Evolutionary conservation across 1,140 invertebrate genomes (phyloP).

Genomic region (Drosophila varians): DNA sequence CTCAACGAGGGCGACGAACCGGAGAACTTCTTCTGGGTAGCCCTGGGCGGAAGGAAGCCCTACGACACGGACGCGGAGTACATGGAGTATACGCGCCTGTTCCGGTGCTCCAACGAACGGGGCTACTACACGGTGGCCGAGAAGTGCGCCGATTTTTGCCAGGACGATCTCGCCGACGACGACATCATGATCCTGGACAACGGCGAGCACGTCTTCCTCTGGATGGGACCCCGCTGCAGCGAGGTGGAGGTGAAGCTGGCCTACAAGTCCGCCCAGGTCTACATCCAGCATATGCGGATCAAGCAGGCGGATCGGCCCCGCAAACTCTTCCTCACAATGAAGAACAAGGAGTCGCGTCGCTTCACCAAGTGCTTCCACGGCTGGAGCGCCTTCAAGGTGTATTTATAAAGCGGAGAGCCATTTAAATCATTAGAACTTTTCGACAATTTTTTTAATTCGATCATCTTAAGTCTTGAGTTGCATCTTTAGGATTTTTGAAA

Average conservation of each 20-base stretch:
- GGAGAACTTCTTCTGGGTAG: constrained; percentile 99
- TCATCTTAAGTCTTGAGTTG: neutral
- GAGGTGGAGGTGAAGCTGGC: constrained; percentile 99
- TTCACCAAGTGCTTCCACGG: constrained; percentile 99
- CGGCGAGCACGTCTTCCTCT: constrained; percentile 98
- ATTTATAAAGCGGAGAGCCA: constrained; percentile 24
- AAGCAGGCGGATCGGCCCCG: constrained; percentile 96
- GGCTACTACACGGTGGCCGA: constrained; percentile 99
- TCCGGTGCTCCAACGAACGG: constrained; percentile 99
- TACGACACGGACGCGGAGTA: constrained; percentile 96
- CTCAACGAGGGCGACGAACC: constrained; percentile 99
- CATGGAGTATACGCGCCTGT: constrained; percentile 97
- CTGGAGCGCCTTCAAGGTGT: constrained; percentile 87
- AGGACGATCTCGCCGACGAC: constrained; percentile 99
- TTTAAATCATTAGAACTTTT: neutral
- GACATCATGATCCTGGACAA: constrained; percentile 99
- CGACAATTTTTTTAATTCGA: neutral
- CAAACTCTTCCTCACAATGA: constrained; percentile 97
- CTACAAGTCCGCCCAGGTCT: constrained; percentile 99
- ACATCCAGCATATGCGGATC: constrained; percentile 98
- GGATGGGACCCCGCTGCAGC: constrained; percentile 97
- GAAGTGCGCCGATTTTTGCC: constrained; percentile 99
- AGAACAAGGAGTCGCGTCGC: constrained; percentile 96
- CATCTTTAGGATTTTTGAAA: neutral
- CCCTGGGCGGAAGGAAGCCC: constrained; percentile 94